Conservation (phyloP, 2,113 vertebrate genomes). For the Opisthocomus hoazin region DNA sequence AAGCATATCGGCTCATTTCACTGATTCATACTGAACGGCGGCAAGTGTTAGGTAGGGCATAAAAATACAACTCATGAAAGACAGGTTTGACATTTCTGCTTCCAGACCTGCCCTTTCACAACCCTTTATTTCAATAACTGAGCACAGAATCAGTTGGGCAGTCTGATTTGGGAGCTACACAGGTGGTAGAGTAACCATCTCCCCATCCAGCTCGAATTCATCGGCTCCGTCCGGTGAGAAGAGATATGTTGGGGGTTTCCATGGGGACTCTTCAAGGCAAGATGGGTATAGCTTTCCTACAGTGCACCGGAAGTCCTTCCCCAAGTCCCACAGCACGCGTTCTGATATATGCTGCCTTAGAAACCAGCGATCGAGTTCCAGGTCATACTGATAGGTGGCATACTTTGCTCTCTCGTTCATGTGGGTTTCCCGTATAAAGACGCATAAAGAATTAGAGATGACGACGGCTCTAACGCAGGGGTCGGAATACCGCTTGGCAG, state of each 20-base stretch:
- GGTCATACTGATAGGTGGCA: conserved; percentile 92
- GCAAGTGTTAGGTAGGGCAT: conserved; percentile 72
- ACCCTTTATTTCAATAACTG: conserved; percentile 28
- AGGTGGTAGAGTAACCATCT: conserved; percentile 86
- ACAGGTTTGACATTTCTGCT: conserved; percentile 52
- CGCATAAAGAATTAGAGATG: conserved; percentile 87
- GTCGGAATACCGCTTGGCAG: conserved; percentile 92
- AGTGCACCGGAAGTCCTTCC: conserved; percentile 92
- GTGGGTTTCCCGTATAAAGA: conserved; percentile 94
- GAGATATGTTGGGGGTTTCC: conserved; percentile 95
- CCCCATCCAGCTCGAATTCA: conserved; percentile 91
- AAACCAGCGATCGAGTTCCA: conserved; percentile 91
- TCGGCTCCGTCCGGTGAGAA: conserved; percentile 91
- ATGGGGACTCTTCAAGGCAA: conserved; percentile 93
- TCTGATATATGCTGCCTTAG: conserved; percentile 91
- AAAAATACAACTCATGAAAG: conserved; percentile 73
- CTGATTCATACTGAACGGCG: conserved; percentile 69
- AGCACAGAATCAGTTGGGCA: conserved; percentile 15
- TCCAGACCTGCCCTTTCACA: conserved; percentile 53
- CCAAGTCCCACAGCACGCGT: conserved; percentile 93
- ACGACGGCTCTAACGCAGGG: conserved; percentile 90
- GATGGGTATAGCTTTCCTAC: conserved; percentile 98
- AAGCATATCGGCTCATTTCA: conserved; percentile 76
- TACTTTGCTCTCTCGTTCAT: conserved; percentile 94
- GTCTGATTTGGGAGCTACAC: conserved; percentile 75